Evolutionary conservation across 2,113 vertebrate species (phyloP).

Genomic region (Dromas ardeola): DNA sequence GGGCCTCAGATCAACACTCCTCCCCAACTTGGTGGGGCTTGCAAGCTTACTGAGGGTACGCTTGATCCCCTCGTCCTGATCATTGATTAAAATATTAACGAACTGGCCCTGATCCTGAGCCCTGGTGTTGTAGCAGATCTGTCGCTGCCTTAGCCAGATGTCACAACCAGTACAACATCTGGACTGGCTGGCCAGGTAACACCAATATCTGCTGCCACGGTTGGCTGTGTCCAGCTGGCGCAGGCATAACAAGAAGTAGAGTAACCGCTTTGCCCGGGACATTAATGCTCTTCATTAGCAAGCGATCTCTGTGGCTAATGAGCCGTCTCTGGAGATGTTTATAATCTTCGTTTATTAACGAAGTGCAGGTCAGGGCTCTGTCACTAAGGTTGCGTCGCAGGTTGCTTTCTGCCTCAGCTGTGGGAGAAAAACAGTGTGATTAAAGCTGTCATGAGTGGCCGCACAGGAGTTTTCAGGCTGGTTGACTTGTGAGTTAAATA

Average conservation of each 20-base stretch:
- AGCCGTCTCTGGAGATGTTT: neutral
- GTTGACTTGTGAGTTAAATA: neutral
- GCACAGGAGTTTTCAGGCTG: neutral
- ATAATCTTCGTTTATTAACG: neutral
- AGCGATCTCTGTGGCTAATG: neutral
- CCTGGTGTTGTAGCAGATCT: neutral
- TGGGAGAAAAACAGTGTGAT: neutral
- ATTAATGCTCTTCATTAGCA: neutral
- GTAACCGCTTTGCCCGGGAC: neutral
- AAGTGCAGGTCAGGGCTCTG: neutral
- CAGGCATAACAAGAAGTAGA: neutral
- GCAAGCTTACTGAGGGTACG: rapidly evolving
- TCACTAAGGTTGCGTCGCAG: neutral
- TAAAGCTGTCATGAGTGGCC: neutral
- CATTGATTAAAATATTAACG: neutral
- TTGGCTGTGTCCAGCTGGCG: neutral
- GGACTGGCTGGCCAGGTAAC: too few species aligned
- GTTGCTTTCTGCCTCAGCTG: neutral
- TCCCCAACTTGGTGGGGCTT: neutral
- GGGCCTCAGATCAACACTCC: neutral
- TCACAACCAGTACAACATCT: neutral
- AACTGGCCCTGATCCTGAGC: neutral
- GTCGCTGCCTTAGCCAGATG: neutral
- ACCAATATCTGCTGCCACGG: neutral
- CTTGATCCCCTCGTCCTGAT: neutral